phyloP scores from a whole-genome alignment of 2,113 vertebrate genomes.

The Myiozetetes cayanensis region DNA sequence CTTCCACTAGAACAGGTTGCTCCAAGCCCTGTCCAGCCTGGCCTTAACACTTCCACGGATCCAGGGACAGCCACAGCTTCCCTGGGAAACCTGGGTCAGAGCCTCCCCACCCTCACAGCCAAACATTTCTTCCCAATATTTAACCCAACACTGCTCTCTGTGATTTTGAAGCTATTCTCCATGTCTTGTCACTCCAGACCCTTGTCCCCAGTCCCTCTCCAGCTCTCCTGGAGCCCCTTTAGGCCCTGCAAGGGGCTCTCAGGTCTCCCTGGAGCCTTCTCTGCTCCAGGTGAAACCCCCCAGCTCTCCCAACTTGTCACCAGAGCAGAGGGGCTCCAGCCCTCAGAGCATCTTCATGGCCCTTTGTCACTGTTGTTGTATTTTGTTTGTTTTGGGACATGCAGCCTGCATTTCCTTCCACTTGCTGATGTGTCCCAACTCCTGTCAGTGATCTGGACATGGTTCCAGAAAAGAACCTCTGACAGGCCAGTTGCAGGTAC shows the following conservation, averaged over 20 bases:
- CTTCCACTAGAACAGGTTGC: rapidly evolving
- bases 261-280: neutral
- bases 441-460: rapidly evolving
- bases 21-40: rapidly evolving
- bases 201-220: neutral
- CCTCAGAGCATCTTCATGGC: rapidly evolving
- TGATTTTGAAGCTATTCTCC: neutral
- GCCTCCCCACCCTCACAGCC: neutral
- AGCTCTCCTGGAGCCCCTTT: neutral
- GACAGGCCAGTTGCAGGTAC: neutral
- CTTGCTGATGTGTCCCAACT: rapidly evolving
- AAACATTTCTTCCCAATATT: neutral
- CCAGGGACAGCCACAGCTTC: neutral
- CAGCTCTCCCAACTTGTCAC: neutral
- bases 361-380: too few relatives aligned
- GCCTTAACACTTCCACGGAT: neutral
- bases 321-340: neutral
- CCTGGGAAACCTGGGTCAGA: neutral
- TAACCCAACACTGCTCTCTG: neutral
- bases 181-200: neutral
- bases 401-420: neutral
- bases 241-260: neutral
- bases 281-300: neutral
- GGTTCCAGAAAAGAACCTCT: neutral
- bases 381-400: neutral